Conservation (phyloP, 2,113 vertebrate species). For the Heteronetta atricapilla region DNA sequence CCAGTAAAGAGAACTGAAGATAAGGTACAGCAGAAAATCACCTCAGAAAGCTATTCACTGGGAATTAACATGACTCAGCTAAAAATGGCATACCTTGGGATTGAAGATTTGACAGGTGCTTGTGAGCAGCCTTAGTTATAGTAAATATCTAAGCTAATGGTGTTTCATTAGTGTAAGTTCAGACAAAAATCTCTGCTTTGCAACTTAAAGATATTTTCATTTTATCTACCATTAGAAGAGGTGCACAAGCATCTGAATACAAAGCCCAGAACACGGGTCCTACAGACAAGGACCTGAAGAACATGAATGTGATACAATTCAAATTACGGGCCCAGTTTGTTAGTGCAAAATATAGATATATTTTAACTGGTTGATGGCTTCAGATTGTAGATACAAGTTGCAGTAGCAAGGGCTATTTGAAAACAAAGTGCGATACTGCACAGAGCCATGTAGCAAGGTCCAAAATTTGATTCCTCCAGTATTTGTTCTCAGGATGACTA, state of each 20-base stretch:
- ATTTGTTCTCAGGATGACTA: not conserved
- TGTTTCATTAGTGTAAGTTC: not conserved
- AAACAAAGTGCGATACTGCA: not conserved
- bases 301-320: not conserved
- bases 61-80: not conserved
- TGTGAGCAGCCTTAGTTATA: not conserved
- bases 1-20: not conserved
- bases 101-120: not conserved
- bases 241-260: not conserved
- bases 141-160: not conserved
- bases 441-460: not conserved
- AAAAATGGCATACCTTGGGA: not conserved
- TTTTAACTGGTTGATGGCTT: not conserved
- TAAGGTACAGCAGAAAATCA: not conserved
- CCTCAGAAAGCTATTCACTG: not conserved
- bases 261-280: not conserved
- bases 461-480: accelerated
- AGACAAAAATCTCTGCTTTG: not conserved
- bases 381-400: not conserved
- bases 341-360: not conserved
- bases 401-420: too few species aligned
- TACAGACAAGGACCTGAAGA: not conserved
- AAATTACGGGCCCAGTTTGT: not conserved
- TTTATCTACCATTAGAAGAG: not conserved
- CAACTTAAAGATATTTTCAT: not conserved